These are phyloP conservation scores for Chunga burmeisteri DNA, from an alignment of 2,113 vertebrate genomes.

Conservation along the genomic window DNA sequence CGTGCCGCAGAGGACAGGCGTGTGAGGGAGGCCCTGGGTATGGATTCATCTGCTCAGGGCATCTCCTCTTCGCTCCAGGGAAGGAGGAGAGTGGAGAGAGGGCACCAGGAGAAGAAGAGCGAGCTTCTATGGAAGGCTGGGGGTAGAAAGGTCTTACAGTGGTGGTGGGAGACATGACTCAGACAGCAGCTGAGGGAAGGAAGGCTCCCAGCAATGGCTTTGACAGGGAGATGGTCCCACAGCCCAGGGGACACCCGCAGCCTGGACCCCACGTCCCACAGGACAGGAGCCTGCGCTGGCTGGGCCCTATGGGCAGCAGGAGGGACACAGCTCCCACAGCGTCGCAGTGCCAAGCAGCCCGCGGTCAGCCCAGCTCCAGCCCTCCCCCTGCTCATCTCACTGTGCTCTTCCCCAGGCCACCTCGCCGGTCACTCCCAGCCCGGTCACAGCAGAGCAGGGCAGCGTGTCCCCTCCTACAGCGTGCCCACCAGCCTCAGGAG, in stretches of 20 bases:
- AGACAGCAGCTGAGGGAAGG: background rate
- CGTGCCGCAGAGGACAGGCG: background rate
- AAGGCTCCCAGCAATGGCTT: background rate
- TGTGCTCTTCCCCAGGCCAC: background rate
- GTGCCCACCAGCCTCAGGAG: background rate
- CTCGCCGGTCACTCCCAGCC: background rate
- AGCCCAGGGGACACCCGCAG: background rate
- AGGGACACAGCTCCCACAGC: background rate
- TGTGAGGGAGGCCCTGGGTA: background rate
- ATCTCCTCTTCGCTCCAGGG: background rate
- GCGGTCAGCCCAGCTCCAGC: accelerated
- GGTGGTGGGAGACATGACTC: background rate
- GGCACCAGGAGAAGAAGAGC: background rate
- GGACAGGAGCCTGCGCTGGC: background rate
- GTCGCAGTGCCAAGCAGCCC: background rate
- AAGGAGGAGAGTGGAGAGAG: background rate
- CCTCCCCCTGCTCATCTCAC: background rate
- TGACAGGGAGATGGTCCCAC: background rate
- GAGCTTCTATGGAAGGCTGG: background rate
- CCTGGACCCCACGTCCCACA: background rate
- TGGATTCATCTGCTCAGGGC: background rate
- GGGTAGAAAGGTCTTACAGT: background rate
- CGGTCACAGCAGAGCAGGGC: background rate
- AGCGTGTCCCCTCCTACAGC: background rate
- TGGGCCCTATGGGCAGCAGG: accelerated